Evolutionary conservation across 2,113 vertebrate species (phyloP).

Genomic region (Oostethus manadensis): DNA sequence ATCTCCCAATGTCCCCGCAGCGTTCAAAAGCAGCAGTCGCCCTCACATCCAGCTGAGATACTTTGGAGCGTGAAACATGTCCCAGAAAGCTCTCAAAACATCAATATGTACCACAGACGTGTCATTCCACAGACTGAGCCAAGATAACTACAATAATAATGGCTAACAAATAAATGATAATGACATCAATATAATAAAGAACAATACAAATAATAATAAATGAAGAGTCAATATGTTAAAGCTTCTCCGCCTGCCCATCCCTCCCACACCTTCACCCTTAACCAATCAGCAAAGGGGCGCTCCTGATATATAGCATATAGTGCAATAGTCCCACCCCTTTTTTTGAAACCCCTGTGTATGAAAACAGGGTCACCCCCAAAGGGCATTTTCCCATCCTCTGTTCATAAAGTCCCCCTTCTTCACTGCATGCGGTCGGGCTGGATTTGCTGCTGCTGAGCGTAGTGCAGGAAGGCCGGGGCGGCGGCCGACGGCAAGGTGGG

Average conservation of each 20-base stretch:
- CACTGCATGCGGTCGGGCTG: constrained; percentile 90
- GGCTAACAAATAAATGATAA: constrained; percentile 41
- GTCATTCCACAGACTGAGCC: constrained; percentile 55
- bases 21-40: constrained; percentile 42
- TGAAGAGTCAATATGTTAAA: constrained; percentile 47
- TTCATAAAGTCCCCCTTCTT: constrained; percentile 30
- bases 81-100: constrained; percentile 26
- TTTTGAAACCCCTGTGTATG: constrained; percentile 26
- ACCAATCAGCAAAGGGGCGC: constrained; percentile 38
- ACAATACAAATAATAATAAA: constrained; percentile 42
- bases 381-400: constrained; percentile 13
- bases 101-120: constrained; percentile 49
- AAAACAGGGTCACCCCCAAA: constrained; percentile 24
- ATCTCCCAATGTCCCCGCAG: neutral
- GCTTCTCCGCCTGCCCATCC: constrained; percentile 49
- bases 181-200: constrained; percentile 64
- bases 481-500: constrained; percentile 65
- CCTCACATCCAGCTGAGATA: constrained; percentile 20
- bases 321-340: constrained; percentile 61
- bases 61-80: constrained; percentile 19
- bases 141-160: too few relatives aligned
- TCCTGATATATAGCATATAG: constrained; percentile 58
- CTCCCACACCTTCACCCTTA: constrained; percentile 12
- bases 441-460: constrained; percentile 83
- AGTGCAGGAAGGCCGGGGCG: constrained; percentile 81